These are phyloP conservation scores for Rhodeus uyekii DNA, from an alignment of 2,797 vertebrate genomes.

Conservation along the genomic window DNA sequence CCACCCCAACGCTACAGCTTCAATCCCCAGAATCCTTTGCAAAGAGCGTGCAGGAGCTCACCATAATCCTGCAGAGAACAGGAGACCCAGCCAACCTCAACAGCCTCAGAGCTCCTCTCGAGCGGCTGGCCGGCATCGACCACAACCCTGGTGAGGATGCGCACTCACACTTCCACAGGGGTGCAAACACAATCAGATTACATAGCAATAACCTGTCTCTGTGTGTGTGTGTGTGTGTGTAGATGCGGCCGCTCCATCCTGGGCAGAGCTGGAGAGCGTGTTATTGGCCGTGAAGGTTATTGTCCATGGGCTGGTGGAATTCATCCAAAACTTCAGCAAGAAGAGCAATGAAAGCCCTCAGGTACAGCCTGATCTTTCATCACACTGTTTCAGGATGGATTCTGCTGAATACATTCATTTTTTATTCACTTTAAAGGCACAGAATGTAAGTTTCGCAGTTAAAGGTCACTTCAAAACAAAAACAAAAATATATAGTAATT, in stretches of 20 bases:
- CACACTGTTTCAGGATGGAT: not conserved
- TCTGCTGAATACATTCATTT: not conserved
- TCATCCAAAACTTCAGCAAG: conserved; percentile 95
- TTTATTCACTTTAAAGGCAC: not conserved
- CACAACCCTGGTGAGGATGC: conserved; percentile 89
- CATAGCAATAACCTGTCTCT: conserved; percentile 27
- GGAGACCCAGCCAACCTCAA: conserved; percentile 94
- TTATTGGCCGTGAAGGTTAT: conserved; percentile 93
- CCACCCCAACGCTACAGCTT: conserved; percentile 72
- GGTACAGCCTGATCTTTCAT: conserved; percentile 68
- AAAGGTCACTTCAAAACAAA: not conserved
- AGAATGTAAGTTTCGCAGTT: not conserved
- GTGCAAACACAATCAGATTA: not conserved
- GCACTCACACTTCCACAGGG: not conserved
- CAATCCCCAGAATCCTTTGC: conserved; percentile 97
- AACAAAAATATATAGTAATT: not conserved
- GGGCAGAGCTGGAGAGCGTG: conserved; percentile 92
- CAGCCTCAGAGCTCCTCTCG: conserved; percentile 88
- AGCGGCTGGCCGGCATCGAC: conserved; percentile 94
- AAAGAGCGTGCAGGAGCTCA: conserved; percentile 96
- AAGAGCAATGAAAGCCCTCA: conserved; percentile 93
- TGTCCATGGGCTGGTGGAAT: conserved; percentile 93
- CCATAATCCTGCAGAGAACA: conserved; percentile 93
- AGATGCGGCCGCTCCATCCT: conserved; percentile 87
- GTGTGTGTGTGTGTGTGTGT: conserved; percentile 55